Base-by-base conservation (phyloP, 2,888 invertebrate genomes). In the Xestobium rufovillosum region DNA sequence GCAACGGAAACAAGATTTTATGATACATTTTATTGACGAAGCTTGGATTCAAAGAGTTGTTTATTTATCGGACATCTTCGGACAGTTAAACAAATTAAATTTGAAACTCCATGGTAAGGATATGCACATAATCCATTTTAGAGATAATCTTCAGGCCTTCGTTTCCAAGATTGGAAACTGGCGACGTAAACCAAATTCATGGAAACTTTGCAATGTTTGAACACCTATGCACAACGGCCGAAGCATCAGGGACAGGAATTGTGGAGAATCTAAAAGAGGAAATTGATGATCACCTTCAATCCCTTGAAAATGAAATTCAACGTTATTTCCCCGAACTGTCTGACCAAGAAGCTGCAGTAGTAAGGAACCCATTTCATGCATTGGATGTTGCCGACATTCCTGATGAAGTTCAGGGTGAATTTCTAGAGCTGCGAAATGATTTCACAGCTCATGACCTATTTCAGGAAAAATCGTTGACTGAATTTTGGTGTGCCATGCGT, bases 21-120 rank as follows among this genome's bases (percentile, higher is more conserved):
- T n/a, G n/a, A 4, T 14, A 36, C 14, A 29, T 36, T 26, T 8
- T 27, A 36, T n/a, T 10, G 27, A 29, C 15, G 23, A 28, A 13
- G 16, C 19, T 12, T 36, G 19, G 25, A 30, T 30, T 26, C 23
- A 36, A 36, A 30, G 30, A 36, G 14, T 30, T 12, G 36, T 31
- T 14, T 36, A 36, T n/a, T n/a, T n/a, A n/a, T n/a, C n/a, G n/a
- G n/a, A n/a, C n/a, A n/a, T n/a, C n/a, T n/a, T n/a, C n/a, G n/a
- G n/a, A n/a, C n/a, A 27, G 6, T 34, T 9, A 26, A 15, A 26
- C 15, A 27, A 4, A 14, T 27, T 37, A 19, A 30, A 14, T 37
- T 19, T 25, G 26, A 16, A 31, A 30, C 9, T 26, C 23, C 29
- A 26, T 23, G n/a, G 26, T 27, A 37, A n/a, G n/a, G n/a, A n/a